Evolutionary conservation across 2,888 invertebrate genomes (phyloP).

Genomic region (Notocelia uddmanniana): DNA sequence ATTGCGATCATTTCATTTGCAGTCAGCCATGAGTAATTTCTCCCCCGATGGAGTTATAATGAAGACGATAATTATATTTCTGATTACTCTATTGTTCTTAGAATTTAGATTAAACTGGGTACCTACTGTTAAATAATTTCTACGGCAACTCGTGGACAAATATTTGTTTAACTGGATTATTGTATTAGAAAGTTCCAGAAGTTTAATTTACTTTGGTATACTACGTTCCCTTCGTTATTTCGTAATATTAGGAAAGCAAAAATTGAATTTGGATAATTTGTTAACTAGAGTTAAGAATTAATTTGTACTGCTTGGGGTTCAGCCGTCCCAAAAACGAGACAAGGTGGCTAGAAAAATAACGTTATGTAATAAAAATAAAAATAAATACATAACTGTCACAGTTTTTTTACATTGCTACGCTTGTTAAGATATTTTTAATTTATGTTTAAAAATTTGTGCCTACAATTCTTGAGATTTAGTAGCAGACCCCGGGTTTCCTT

Average conservation of each 20-base stretch:
- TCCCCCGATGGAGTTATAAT: constrained; percentile 73
- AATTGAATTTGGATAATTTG: constrained; percentile 7
- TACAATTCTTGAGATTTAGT: too few relatives aligned
- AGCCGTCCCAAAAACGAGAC: background rate
- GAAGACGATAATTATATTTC: constrained; percentile 77
- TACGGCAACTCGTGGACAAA: constrained; percentile 63
- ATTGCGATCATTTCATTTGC: constrained; percentile 83
- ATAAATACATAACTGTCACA: too few relatives aligned
- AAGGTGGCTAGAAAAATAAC: too few relatives aligned
- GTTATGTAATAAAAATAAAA: too few relatives aligned
- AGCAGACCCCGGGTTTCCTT: too few relatives aligned
- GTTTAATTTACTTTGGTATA: constrained; percentile 54
- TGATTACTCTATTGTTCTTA: constrained; percentile 77
- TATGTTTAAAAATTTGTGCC: too few relatives aligned
- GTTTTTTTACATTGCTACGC: too few relatives aligned
- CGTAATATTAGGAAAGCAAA: constrained; percentile 6
- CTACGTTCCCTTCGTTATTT: constrained; percentile 8
- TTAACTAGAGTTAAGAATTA: background rate
- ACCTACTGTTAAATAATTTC: constrained; percentile 59
- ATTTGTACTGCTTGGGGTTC: background rate
- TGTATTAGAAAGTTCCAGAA: constrained; percentile 42
- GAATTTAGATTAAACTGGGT: constrained; percentile 73
- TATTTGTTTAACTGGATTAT: constrained; percentile 67
- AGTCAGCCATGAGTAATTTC: constrained; percentile 75
- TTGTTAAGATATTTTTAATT: too few relatives aligned